Evolutionary conservation across 2,113 vertebrate genomes (phyloP).

Genomic region (Oncorhynchus tshawytscha): DNA sequence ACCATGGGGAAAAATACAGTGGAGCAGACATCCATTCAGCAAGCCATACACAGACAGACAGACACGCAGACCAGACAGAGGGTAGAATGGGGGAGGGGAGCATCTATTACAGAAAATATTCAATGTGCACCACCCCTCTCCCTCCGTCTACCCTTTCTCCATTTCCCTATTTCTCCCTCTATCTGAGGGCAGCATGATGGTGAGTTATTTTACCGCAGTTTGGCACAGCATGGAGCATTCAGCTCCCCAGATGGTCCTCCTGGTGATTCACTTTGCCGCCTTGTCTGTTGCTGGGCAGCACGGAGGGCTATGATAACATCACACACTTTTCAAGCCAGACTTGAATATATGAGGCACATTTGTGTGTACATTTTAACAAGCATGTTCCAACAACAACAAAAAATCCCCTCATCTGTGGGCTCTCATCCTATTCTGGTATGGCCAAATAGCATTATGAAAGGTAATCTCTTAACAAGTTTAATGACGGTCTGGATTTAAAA

Average conservation of each 20-base stretch:
- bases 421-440: too few relatives aligned
- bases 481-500: background rate
- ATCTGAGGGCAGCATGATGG: conserved; percentile 43
- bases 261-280: conserved; percentile 63
- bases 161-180: conserved; percentile 25
- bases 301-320: conserved; percentile 46
- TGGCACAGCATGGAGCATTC: conserved; percentile 62
- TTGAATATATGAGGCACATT: conserved; percentile 20
- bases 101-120: conserved; percentile 39
- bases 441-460: too few relatives aligned
- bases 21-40: conserved; percentile 6
- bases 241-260: conserved; percentile 70
- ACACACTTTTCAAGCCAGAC: conserved; percentile 8
- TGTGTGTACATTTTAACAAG: background rate
- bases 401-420: too few relatives aligned
- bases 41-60: conserved; percentile 2
- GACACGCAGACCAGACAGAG: conserved; percentile 16
- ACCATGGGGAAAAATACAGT: too few relatives aligned
- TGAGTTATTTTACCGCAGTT: conserved; percentile 59
- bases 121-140: conserved; percentile 22
- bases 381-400: background rate
- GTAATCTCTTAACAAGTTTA: too few relatives aligned
- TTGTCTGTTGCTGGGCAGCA: conserved; percentile 70
- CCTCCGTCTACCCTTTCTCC: background rate
- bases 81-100: conserved; percentile 38